phyloP scores from a whole-genome alignment of 2,797 vertebrate genomes.

The Lophius americanus region DNA sequence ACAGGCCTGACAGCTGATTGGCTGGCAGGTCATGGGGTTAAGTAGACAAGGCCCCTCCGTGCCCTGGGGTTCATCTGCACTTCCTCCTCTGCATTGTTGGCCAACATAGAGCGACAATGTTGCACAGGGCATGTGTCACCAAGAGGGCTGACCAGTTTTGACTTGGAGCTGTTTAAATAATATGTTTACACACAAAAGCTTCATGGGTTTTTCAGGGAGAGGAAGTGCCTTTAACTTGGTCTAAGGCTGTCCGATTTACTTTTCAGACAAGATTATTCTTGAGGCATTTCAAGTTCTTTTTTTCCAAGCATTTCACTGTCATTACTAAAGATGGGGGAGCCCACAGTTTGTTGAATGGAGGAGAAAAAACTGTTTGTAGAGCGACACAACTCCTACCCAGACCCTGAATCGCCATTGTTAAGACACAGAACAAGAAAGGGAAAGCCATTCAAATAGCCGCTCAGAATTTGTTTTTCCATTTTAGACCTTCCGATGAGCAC shows the following conservation, averaged over 20 bases:
- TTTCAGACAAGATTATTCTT: constrained; percentile 33
- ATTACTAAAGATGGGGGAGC: constrained; percentile 42
- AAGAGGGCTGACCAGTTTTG: constrained; percentile 38
- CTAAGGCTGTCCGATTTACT: constrained; percentile 45
- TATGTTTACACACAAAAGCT: constrained; percentile 73
- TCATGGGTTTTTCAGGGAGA: constrained; percentile 4
- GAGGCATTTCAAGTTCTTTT: constrained; percentile 19
- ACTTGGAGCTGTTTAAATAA: constrained; percentile 49
- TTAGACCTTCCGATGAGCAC: constrained; percentile 79
- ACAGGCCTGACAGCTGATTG: constrained; percentile 78
- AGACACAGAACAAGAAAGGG: constrained; percentile 71
- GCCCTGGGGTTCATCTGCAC: constrained; percentile 79
- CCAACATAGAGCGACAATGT: constrained; percentile 69
- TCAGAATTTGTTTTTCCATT: constrained; percentile 82
- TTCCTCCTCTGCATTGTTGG: constrained; percentile 80
- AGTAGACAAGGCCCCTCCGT: constrained; percentile 81
- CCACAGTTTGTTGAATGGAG: constrained; percentile 46
- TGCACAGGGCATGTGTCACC: constrained; percentile 71
- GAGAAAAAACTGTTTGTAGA: constrained; percentile 59
- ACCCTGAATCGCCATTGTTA: constrained; percentile 75
- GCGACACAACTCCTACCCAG: constrained; percentile 63
- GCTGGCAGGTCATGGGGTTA: constrained; percentile 79
- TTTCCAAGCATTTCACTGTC: constrained; percentile 13
- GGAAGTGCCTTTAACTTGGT: constrained; percentile 40
- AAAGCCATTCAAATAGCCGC: constrained; percentile 79